Evolutionary conservation across 2,888 invertebrate genomes (phyloP), one percentile per base, ranked within the genome.

Genomic region (Congeria kusceri): DNA sequence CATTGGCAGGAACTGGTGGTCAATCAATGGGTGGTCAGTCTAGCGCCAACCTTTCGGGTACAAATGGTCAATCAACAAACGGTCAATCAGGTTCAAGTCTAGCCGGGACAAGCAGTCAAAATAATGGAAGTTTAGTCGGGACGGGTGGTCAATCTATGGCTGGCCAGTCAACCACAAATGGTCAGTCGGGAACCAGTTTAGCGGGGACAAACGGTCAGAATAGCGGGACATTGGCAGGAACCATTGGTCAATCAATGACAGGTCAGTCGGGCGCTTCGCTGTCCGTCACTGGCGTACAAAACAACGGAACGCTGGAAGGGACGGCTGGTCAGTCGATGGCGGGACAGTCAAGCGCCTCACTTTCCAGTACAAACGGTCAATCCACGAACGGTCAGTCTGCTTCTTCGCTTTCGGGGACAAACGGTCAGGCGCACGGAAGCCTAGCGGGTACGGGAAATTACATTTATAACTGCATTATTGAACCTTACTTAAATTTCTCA

Each of bases 341-440:
- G 23, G 32, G 58, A 20, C 74, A 74, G 47, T 47, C 32, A 28
- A 63, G 56, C 3, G 67, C 79, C 5, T 70, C 74, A 29, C 63
- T 75, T 13, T 27, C 71, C 11, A 74, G 79, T 11, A 74, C 71
- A 1, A 67, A 67, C 20, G 59, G 73, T 25, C 39, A 39, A 15
- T 39, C 39, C 13, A 28, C 32, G 11, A 25, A 49, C 27, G 32
- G 58, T n/a, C 74, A 74, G 47, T 47, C 32, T 27, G 63, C 62
- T 9, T 71, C 79, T 11, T 70, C 74, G 29, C 63, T 75, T 13
- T 27, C 71, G 5, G 79, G 79, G 18, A 74, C 71, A 1, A 67
- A 67, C 20, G 59, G 73, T 25, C 64, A 68, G 25, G 23, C 62
- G 27, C 68, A 61, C 23, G 77, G 74, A 53, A 58, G 11, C 15